Evolutionary conservation across 2,797 vertebrate genomes (phyloP), one percentile per base, ranked within the genome.

Genomic region (Apogon hyalosoma): DNA sequence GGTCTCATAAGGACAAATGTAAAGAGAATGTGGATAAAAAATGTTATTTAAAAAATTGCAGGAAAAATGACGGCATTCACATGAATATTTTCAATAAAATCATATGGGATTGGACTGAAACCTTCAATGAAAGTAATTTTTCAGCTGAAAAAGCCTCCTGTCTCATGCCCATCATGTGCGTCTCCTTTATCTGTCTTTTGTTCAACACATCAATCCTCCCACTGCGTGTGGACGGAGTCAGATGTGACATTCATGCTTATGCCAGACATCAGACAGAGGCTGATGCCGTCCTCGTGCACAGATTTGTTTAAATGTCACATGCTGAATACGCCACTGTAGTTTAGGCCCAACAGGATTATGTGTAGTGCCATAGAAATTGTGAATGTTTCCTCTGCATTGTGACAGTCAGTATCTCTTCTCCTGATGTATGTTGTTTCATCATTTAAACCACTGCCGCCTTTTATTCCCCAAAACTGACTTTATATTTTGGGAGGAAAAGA

Each of bases 221-320:
- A 1, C 50, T n/a, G 41, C 28, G 43, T 47, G 63, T 36, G 70
- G 59, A 14, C 41, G 18, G 24, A 52, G 43, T 59, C 57, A 50
- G 56, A 67, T 56, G 70, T 70, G 69, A 83, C 67, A 77, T 85
- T 73, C 49, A 57, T 19, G 68, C 11, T 55, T 16, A 39, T 63
- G 62, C 43, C 46, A 82, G 60, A 57, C 63, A 70, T 78, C 66
- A 68, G 66, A 69, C 54, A 50, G 21, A 67, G 50, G 11, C 2
- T 3, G 11, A 19, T 52, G 62, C 67, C 43, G 43, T 68, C 19
- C 31, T 80, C 39, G 0, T 81, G 62, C 69, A 66, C 62, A 64
- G 10, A 81, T 68, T 54, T 75, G 63, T 73, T 77, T 74, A 78
- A 85, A 89, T 81, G 79, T 76, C 84, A 87, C 48, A 53, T 41